Evolutionary conservation across 2,113 vertebrate genomes (phyloP).

Genomic region (Cheilinus undulatus): DNA sequence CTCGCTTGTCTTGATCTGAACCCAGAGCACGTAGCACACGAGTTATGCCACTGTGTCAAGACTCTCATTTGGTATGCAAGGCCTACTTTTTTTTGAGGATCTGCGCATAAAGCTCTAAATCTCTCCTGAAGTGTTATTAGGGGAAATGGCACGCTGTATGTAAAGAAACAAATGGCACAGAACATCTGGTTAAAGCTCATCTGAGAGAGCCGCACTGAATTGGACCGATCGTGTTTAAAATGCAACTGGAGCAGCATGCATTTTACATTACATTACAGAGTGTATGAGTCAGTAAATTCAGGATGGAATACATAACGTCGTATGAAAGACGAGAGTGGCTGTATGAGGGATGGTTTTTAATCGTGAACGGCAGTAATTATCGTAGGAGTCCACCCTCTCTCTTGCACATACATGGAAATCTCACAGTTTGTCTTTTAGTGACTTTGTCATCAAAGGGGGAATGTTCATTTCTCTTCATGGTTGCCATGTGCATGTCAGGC

Average conservation of each 20-base stretch:
- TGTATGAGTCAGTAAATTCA: conserved; percentile 70
- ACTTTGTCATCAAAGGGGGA: conserved; percentile 15
- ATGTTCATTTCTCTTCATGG: conserved; percentile 11
- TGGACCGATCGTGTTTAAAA: conserved; percentile 70
- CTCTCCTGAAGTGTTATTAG: conserved; percentile 73
- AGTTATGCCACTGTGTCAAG: conserved; percentile 70
- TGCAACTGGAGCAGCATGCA: conserved; percentile 77
- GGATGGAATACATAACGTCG: conserved; percentile 54
- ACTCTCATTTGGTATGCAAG: conserved; percentile 65
- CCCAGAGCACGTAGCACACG: conserved; percentile 67
- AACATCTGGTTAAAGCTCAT: conserved; percentile 70
- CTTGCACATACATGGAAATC: background rate
- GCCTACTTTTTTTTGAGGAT: conserved; percentile 50
- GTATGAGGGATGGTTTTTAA: conserved; percentile 24
- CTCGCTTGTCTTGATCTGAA: conserved; percentile 64
- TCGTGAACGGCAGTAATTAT: conserved; percentile 15
- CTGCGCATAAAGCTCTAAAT: conserved; percentile 69
- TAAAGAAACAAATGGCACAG: conserved; percentile 74
- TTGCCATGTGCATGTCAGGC: conserved; percentile 9
- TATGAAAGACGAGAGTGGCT: conserved; percentile 19
- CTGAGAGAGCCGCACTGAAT: conserved; percentile 53
- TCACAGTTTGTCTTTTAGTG: conserved; percentile 8
- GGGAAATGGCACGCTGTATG: conserved; percentile 39
- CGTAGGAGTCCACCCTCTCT: conserved; percentile 4
- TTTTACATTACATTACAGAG: conserved; percentile 75